A percentile compares a stretch with the other conserved stretches of the same genome.
Evolutionary conservation across 2,888 invertebrate genomes (phyloP).

Genomic region (Tanytarsus gracilentus): DNA sequence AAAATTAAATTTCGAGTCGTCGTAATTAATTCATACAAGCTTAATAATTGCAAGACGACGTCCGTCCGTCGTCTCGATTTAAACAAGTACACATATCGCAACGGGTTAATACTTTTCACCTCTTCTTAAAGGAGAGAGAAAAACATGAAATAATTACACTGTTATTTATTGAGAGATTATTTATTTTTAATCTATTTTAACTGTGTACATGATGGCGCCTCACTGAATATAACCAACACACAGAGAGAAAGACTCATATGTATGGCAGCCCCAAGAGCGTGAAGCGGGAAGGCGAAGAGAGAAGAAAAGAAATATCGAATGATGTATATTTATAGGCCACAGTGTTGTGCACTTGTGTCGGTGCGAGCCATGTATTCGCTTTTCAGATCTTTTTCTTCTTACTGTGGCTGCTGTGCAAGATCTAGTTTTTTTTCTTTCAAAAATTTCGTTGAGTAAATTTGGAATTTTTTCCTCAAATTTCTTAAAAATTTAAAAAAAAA

Average conservation of each 20-base stretch:
- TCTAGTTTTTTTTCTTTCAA: not conserved
- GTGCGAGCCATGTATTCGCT: not conserved
- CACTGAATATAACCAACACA: conserved; percentile 13
- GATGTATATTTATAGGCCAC: conserved; percentile 27
- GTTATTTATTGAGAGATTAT: conserved; percentile 28
- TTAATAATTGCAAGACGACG: not conserved
- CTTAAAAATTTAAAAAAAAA: no score
- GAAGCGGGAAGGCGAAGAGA: not conserved
- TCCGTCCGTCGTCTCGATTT: not conserved
- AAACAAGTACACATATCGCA: not conserved
- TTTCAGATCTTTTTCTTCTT: not conserved
- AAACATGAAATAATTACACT: conserved; percentile 25
- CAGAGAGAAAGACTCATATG: no score
- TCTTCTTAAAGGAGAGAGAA: not conserved
- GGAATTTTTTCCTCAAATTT: no score
- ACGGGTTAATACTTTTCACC: not conserved
- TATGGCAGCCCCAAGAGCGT: no score
- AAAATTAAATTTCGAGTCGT: no score
- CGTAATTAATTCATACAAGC: no score
- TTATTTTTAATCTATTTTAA: conserved; percentile 29
- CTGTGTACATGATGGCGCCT: conserved; percentile 29
- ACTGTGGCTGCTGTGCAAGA: not conserved
- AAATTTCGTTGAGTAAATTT: no score
- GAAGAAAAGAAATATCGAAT: conserved; percentile 25
- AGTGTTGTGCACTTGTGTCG: conserved; percentile 6